Percentiles rank a stretch among this genome's conserved stretches.
phyloP scores from a whole-genome alignment of 2,113 vertebrate genomes.

The Anolis sagrei region DNA sequence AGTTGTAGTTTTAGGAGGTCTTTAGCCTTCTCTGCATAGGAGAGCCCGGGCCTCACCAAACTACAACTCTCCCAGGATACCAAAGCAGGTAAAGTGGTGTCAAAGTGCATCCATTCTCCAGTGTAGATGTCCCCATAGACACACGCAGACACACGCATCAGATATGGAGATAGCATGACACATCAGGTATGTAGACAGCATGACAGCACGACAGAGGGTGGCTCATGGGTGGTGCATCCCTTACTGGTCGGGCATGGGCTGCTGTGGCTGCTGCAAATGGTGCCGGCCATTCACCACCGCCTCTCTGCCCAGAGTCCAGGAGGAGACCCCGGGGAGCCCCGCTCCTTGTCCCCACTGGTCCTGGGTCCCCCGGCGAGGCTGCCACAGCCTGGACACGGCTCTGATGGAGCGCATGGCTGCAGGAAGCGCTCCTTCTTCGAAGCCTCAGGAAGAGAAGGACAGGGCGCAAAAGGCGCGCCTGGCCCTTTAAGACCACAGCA shows the following conservation, averaged over 20 bases:
- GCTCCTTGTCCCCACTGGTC: not conserved
- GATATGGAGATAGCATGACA: too few species aligned
- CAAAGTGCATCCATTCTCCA: too few species aligned
- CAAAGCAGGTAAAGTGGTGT: too few species aligned
- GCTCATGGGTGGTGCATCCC: not conserved
- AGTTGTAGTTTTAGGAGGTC: too few species aligned
- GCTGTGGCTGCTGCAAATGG: not conserved
- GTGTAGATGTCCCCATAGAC: too few species aligned
- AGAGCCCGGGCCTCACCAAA: too few species aligned
- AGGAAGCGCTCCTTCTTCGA: not conserved
- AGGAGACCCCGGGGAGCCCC: not conserved
- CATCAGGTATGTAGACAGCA: too few species aligned
- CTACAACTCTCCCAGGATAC: too few species aligned
- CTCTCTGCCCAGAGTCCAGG: conserved; percentile 1
- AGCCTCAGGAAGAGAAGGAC: not conserved
- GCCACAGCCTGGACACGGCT: not conserved
- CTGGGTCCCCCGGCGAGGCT: not conserved
- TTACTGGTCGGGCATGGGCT: conserved; percentile 9
- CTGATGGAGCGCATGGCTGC: conserved; percentile 7
- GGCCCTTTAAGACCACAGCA: conserved; percentile 20
- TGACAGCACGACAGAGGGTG: not conserved
- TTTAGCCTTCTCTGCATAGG: too few species aligned
- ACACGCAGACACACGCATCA: too few species aligned
- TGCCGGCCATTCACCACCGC: conserved; percentile 3
- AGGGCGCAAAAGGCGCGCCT: not conserved